phyloP scores from a whole-genome alignment of 2,888 invertebrate species.

The Abrostola triplasia region DNA sequence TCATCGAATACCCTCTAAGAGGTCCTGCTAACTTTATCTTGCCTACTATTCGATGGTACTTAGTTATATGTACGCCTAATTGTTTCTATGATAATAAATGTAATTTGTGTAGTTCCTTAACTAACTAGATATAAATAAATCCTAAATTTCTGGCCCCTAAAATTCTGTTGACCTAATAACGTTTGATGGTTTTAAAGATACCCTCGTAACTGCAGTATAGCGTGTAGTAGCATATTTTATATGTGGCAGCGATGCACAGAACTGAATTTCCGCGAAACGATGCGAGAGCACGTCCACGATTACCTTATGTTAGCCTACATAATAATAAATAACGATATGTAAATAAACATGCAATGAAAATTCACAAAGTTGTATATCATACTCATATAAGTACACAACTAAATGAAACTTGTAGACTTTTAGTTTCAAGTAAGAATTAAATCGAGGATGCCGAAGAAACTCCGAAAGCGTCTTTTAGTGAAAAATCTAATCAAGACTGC shows the following conservation, averaged over 20 bases:
- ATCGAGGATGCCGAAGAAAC: not conserved
- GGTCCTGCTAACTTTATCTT: too few species aligned
- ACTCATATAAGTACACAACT: not conserved
- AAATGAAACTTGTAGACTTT: not conserved
- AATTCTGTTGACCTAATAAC: not conserved
- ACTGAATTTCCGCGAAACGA: constrained; percentile 27
- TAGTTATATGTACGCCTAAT: too few species aligned
- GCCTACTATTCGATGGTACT: too few species aligned
- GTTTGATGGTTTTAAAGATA: not conserved
- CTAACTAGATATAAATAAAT: too few species aligned
- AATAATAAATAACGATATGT: constrained; percentile 6
- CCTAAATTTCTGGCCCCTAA: not conserved
- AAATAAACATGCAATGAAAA: not conserved
- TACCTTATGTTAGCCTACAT: constrained; percentile 29
- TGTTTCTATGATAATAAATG: too few species aligned
- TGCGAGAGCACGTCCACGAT: constrained; percentile 37
- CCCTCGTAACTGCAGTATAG: not conserved
- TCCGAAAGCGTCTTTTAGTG: not conserved
- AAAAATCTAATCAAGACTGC: not conserved
- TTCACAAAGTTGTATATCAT: not conserved
- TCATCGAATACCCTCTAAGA: too few species aligned
- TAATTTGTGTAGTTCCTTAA: too few species aligned
- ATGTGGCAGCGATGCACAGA: constrained; percentile 16
- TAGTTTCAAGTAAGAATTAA: not conserved
- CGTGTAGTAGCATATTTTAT: not conserved